Evolutionary conservation across 1,140 invertebrate species (phyloP).

Genomic region (Pteromalus puparum): DNA sequence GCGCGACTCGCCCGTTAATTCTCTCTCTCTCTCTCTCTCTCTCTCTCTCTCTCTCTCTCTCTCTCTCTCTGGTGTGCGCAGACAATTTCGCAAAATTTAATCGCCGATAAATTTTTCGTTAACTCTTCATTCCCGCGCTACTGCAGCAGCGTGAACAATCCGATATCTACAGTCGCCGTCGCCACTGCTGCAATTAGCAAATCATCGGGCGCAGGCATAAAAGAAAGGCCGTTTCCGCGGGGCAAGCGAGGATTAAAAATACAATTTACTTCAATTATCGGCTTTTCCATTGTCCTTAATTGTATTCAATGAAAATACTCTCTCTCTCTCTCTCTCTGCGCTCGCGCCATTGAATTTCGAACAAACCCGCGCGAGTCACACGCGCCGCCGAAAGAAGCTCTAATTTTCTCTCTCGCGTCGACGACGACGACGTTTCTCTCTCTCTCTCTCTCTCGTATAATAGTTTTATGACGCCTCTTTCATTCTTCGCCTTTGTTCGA

Average conservation of each 20-base stretch:
- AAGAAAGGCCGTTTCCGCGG: constrained; percentile 22
- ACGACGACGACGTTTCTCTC: not conserved
- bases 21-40: too few species aligned
- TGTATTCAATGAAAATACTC: constrained; percentile 51
- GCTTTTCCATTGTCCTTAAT: constrained; percentile 41
- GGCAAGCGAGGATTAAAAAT: constrained; percentile 42
- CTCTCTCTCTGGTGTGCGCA: too few species aligned
- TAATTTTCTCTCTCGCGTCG: constrained; percentile 4
- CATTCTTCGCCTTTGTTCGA: constrained; percentile 6
- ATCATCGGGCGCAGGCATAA: not conserved
- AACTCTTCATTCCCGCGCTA: not conserved
- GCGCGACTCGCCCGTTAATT: too few species aligned
- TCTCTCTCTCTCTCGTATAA: constrained; percentile 36
- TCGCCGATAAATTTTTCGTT: not conserved
- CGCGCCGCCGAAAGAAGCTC: constrained; percentile 22
- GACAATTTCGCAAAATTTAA: too few species aligned
- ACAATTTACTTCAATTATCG: constrained; percentile 51
- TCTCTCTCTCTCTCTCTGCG: not conserved
- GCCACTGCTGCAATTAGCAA: constrained; percentile 30
- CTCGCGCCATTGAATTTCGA: constrained; percentile 38
- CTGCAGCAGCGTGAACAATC: not conserved
- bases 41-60: too few species aligned
- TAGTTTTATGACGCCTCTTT: constrained; percentile 50
- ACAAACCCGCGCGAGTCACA: constrained; percentile 32
- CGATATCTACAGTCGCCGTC: not conserved